Conservation (phyloP, 2,888 invertebrate genomes). For the Drosophila sordidula region DNA sequence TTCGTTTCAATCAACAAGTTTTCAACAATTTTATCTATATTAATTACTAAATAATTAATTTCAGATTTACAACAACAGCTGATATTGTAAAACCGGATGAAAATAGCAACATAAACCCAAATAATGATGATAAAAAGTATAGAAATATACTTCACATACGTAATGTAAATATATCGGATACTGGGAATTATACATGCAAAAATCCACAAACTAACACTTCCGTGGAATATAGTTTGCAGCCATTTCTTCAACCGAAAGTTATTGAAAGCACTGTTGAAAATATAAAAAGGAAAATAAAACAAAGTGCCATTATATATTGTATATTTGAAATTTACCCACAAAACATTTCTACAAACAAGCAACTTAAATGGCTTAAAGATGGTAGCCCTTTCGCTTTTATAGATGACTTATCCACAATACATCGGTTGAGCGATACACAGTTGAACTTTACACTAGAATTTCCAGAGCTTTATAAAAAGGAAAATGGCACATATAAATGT, state of each 20-base stretch:
- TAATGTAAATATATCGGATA: conserved; percentile 86
- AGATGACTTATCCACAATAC: conserved; percentile 83
- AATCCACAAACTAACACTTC: conserved; percentile 83
- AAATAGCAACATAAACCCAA: conserved; percentile 30
- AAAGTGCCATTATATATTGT: conserved; percentile 86
- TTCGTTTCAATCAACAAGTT: too few relatives aligned
- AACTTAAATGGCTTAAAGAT: conserved; percentile 87
- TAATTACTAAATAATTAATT: conserved; percentile 16
- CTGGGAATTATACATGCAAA: conserved; percentile 87
- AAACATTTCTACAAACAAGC: conserved; percentile 77
- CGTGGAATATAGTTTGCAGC: conserved; percentile 64
- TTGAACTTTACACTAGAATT: conserved; percentile 87
- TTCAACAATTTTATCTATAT: too few relatives aligned
- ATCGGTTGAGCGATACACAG: conserved; percentile 86
- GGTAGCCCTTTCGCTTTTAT: conserved; percentile 83
- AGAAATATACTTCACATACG: conserved; percentile 86
- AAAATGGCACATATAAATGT: conserved; percentile 91
- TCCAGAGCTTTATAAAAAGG: conserved; percentile 87
- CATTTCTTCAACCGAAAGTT: conserved; percentile 85
- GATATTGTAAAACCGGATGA: conserved; percentile 41
- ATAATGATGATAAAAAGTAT: conserved; percentile 61
- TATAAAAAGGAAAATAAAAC: conserved; percentile 86
- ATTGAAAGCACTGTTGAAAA: conserved; percentile 83
- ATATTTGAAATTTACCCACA: conserved; percentile 88
- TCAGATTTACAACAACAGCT: conserved; percentile 57